A percentile compares a stretch with the other conserved stretches of the same genome.
phyloP scores from a whole-genome alignment of 2,797 vertebrate species.

The Rhincodon typus region DNA sequence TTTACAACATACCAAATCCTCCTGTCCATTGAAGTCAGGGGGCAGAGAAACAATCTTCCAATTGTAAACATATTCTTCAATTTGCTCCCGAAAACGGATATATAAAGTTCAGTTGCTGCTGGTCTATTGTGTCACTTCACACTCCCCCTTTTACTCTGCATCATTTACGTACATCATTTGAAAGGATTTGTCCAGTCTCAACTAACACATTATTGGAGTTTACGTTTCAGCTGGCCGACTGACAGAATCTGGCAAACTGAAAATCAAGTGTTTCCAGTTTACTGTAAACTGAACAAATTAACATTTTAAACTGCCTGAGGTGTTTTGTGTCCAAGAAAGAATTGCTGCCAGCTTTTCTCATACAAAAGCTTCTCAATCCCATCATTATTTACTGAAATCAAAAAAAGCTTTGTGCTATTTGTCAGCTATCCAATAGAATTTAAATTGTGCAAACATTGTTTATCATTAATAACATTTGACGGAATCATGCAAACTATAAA shows the following conservation, averaged over 20 bases:
- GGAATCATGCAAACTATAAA: not conserved
- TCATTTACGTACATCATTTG: not conserved
- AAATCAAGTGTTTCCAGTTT: not conserved
- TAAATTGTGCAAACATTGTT: not conserved
- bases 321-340: not conserved
- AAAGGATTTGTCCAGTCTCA: not conserved
- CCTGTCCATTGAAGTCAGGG: no score
- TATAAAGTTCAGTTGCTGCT: not conserved
- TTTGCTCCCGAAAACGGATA: no score
- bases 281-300: not conserved
- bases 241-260: not conserved
- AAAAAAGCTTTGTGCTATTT: not conserved
- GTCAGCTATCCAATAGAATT: not conserved
- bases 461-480: not conserved
- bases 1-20: no score
- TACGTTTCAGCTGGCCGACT: not conserved
- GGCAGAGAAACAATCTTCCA: no score
- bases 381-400: not conserved
- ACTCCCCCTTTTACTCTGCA: not conserved
- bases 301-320: not conserved
- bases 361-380: not conserved
- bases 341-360: not conserved
- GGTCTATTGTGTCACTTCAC: not conserved
- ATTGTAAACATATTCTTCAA: no score
- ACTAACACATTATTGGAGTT: not conserved